A percentile compares a stretch with the other conserved stretches of the same genome.
Evolutionary conservation across 1,140 invertebrate genomes (phyloP).

Genomic region (Euwallacea similis): DNA sequence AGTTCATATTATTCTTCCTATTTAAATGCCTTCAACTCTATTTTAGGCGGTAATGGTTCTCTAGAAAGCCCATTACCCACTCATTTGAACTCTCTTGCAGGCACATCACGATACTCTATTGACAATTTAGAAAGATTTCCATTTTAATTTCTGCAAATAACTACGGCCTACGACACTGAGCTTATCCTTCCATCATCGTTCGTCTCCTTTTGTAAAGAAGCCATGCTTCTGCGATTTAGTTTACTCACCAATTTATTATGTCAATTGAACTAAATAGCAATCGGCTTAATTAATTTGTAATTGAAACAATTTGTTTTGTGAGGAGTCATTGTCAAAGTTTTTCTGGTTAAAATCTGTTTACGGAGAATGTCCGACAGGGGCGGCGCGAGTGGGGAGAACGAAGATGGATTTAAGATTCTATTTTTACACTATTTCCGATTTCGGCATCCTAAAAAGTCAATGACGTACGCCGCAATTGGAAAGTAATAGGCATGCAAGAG

Average conservation of each 20-base stretch:
- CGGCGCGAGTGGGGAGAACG: too few relatives aligned
- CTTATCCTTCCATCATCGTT: too few relatives aligned
- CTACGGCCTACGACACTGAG: too few relatives aligned
- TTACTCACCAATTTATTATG: slow-evolving; percentile 32
- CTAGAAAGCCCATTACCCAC: slow-evolving; percentile 9
- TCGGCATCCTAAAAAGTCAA: too few relatives aligned
- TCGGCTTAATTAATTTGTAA: slow-evolving; percentile 35
- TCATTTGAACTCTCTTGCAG: neutral
- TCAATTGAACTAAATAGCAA: slow-evolving; percentile 30
- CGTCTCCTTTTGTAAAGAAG: neutral
- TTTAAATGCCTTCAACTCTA: slow-evolving; percentile 5
- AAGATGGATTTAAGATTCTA: too few relatives aligned
- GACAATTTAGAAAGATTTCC: too few relatives aligned
- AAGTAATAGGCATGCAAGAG: too few relatives aligned
- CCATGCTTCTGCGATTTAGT: slow-evolving; percentile 10
- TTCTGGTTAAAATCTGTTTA: too few relatives aligned
- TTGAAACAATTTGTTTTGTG: slow-evolving; percentile 35
- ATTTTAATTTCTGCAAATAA: too few relatives aligned
- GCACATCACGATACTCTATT: neutral
- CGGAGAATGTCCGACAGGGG: too few relatives aligned
- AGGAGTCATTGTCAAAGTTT: neutral
- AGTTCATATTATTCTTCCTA: slow-evolving; percentile 5
- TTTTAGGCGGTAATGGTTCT: slow-evolving; percentile 16
- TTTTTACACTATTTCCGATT: too few relatives aligned
- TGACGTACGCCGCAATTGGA: too few relatives aligned